These are phyloP conservation scores for Phymastichus coffea DNA, from an alignment of 1,140 invertebrate species.

Conservation along the genomic window DNA sequence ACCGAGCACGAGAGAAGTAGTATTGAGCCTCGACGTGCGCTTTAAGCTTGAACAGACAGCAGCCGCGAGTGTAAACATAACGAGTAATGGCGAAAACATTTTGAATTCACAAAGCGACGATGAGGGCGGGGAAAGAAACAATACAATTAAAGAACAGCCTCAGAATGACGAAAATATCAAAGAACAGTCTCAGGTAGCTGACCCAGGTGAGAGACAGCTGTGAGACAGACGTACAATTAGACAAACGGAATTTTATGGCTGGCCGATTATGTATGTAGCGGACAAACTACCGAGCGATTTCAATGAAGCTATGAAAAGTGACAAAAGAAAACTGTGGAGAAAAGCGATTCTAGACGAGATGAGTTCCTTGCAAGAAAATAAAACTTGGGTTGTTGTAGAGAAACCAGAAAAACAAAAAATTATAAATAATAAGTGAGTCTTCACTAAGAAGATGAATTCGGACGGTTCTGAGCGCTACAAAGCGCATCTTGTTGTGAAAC, in stretches of 20 bases:
- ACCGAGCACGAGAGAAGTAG: too few species aligned
- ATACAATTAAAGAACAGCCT: too few species aligned
- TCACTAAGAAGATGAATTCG: too few species aligned
- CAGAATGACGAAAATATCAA: not conserved
- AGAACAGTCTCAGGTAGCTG: not conserved
- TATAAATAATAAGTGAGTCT: too few species aligned
- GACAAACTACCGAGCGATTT: constrained; percentile 3
- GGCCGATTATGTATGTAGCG: constrained; percentile 1
- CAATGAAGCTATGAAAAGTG: constrained; percentile 1
- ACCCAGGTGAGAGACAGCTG: constrained; percentile 7
- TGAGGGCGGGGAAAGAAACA: too few species aligned
- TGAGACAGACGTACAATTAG: constrained; percentile 8
- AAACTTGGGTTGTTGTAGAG: too few species aligned
- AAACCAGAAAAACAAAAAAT: too few species aligned
- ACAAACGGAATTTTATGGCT: constrained; percentile 15
- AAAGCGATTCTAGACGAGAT: constrained; percentile 7
- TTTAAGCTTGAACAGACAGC: not conserved
- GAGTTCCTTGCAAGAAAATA: not conserved
- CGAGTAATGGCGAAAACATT: too few species aligned
- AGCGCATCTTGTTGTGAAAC: too few species aligned
- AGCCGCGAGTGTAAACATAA: not conserved
- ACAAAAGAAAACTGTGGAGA: not conserved
- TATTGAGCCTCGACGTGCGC: not conserved
- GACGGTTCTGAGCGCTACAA: too few species aligned
- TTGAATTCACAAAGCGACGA: too few species aligned